A percentile compares a stretch with the other conserved stretches of the same genome.
Evolutionary conservation across 2,888 invertebrate species (phyloP).

Genomic region (Heliconius ethilla): DNA sequence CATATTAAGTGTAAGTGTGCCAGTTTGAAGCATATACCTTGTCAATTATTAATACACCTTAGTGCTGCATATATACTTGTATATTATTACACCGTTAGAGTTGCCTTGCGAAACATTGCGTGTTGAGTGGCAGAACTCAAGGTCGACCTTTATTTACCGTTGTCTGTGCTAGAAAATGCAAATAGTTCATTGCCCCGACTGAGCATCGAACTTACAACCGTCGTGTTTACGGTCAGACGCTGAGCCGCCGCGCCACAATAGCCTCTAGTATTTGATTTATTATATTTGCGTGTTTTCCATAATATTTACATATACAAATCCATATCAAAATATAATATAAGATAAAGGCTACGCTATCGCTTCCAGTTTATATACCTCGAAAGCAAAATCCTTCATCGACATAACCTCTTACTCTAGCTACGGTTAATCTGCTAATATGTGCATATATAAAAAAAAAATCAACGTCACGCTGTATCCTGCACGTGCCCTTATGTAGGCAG

Average conservation of each 20-base stretch:
- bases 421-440: slow-evolving; percentile 21
- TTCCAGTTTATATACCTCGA: not conserved
- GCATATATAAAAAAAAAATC: not conserved
- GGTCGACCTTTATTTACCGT: too few relatives aligned
- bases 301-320: not conserved
- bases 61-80: not conserved
- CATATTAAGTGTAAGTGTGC: slow-evolving; percentile 19
- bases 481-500: too few relatives aligned
- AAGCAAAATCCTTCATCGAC: not conserved
- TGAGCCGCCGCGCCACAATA: too few relatives aligned
- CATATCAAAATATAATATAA: not conserved
- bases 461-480: too few relatives aligned
- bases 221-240: too few relatives aligned
- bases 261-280: too few relatives aligned
- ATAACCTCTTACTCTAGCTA: not conserved
- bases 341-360: not conserved
- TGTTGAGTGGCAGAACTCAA: too few relatives aligned
- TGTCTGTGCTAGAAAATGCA: too few relatives aligned
- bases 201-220: too few relatives aligned
- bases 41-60: not conserved
- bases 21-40: not conserved
- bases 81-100: not conserved
- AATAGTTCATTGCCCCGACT: too few relatives aligned
- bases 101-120: too few relatives aligned
- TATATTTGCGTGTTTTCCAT: not conserved